Evolutionary conservation across 2,797 vertebrate genomes (phyloP).

Genomic region (Phrynocephalus vlangalii): DNA sequence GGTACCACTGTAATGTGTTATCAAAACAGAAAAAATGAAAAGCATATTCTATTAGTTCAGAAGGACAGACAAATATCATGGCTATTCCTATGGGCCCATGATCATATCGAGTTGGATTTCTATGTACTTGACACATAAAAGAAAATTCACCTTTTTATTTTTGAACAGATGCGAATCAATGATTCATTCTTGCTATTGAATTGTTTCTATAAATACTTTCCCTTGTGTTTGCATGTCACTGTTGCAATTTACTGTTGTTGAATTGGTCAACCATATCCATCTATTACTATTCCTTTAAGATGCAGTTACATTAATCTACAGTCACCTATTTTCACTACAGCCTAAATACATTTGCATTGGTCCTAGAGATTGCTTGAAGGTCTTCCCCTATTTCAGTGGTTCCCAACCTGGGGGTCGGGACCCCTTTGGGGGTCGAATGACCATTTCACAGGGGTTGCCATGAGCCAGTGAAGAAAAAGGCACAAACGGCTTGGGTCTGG

Average conservation of each 20-base stretch:
- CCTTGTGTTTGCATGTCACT: too few relatives aligned
- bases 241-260: not conserved
- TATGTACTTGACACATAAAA: not conserved
- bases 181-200: not conserved
- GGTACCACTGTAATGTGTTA: too few relatives aligned
- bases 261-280: not conserved
- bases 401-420: too few relatives aligned
- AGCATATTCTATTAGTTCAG: not conserved
- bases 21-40: not conserved
- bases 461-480: too few relatives aligned
- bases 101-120: not conserved
- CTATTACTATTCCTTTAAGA: not conserved
- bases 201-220: not conserved
- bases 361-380: not conserved
- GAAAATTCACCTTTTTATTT: not conserved
- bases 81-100: not conserved
- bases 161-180: not conserved
- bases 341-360: not conserved
- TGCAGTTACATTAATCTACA: not conserved
- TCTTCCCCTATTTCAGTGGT: not conserved
- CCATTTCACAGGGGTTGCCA: too few relatives aligned
- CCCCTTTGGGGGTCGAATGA: too few relatives aligned
- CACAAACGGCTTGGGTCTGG: too few relatives aligned
- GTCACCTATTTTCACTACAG: not conserved
- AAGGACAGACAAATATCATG: too few relatives aligned